phyloP scores from a whole-genome alignment of 2,797 vertebrate species.

The Thamnophis elegans region DNA sequence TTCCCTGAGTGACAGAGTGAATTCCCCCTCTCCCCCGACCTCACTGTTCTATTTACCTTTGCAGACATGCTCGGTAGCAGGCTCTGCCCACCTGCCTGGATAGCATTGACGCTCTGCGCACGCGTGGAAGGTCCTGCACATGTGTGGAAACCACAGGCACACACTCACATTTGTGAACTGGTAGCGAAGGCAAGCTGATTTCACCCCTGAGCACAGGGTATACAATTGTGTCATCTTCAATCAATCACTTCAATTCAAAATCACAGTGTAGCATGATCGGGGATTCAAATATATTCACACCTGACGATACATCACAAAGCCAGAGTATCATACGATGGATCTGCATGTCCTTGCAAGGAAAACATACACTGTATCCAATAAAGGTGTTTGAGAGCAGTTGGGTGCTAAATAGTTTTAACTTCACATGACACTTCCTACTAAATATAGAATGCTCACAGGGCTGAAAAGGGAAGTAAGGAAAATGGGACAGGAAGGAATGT shows the following conservation, averaged over 20 bases:
- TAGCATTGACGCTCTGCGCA: too few species aligned
- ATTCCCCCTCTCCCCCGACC: too few species aligned
- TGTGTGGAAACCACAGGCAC: too few species aligned
- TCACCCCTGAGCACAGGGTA: neutral
- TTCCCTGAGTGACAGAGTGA: too few species aligned
- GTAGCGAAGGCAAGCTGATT: too few species aligned
- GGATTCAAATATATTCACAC: too few species aligned
- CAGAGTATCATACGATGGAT: neutral
- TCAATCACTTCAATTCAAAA: neutral
- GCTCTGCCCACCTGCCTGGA: too few species aligned
- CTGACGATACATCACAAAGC: neutral
- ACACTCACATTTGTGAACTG: too few species aligned
- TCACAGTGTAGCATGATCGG: neutral
- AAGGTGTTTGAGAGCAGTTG: neutral
- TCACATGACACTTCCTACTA: neutral
- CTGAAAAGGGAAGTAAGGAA: neutral
- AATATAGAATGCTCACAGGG: neutral
- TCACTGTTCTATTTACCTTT: too few species aligned
- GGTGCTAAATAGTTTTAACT: neutral
- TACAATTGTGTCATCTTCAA: neutral
- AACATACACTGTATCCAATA: neutral
- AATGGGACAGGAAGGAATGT: neutral
- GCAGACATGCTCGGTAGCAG: too few species aligned
- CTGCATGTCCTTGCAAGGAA: neutral
- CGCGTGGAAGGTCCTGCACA: too few species aligned